These are phyloP conservation scores for Prorops nasuta DNA, from an alignment of 1,140 invertebrate species.

Conservation along the genomic window DNA sequence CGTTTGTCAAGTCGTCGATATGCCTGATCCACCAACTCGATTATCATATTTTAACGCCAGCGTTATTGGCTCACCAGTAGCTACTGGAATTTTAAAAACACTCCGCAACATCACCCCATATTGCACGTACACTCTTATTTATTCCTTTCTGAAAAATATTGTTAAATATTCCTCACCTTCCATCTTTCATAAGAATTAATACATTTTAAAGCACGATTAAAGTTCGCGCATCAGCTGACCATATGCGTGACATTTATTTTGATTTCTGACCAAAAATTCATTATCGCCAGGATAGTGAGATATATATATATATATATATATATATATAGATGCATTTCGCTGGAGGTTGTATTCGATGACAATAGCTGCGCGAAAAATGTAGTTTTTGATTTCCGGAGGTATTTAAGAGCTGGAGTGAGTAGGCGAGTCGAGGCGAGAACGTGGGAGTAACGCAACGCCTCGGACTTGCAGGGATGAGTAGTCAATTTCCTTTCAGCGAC, in stretches of 20 bases:
- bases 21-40: conserved; percentile 48
- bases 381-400: conserved; percentile 30
- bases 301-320: no score
- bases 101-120: no score
- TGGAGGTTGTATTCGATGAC: no score
- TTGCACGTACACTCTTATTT: not conserved
- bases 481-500: conserved; percentile 49
- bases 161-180: not conserved
- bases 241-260: no score
- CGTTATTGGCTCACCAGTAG: conserved; percentile 45
- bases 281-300: no score
- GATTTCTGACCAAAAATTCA: no score
- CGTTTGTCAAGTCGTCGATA: conserved; percentile 58
- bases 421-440: conserved; percentile 7
- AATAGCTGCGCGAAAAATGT: not conserved
- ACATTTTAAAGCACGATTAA: no score
- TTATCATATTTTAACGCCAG: conserved; percentile 57
- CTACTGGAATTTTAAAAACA: conserved; percentile 46
- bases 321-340: no score
- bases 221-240: no score
- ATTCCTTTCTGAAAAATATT: not conserved
- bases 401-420: conserved; percentile 8
- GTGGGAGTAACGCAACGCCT: conserved; percentile 21
- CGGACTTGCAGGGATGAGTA: conserved; percentile 32
- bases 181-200: no score